Base-by-base conservation (phyloP, 2,888 invertebrate genomes). In the Eudasyphora cyanicolor region DNA sequence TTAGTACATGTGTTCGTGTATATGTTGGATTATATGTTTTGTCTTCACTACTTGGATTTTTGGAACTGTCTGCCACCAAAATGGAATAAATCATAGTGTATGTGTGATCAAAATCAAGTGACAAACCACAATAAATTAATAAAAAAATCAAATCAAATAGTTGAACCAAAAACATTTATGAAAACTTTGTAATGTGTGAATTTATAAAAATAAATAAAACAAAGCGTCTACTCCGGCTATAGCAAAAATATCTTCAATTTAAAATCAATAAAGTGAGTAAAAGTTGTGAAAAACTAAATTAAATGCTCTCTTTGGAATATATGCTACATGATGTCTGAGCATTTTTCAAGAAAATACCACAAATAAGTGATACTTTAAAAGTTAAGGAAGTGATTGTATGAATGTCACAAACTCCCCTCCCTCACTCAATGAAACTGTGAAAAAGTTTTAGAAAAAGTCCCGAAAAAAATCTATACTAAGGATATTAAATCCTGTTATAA, bases 401-500 rank as follows among this genome's bases (percentile, higher is more conserved):
- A n/a, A n/a, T n/a, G n/a, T n/a, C n/a, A n/a, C n/a, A n/a, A n/a
- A 4, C 38, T 42, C 42, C 19, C 64, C 8, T 42, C 42, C 38
- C 35, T 42, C 64, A 35, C 8, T 14, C 38, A 27, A 76, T n/a
- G n/a, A 76, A 38, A 62, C 60, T 21, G 21, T 60, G 74, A 29
- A 81, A 62, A 74, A 7, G 62, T 62, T 29, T 60, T 76, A 82
- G 82, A 78, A 82, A 73, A 76, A 82, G 71, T n/a, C 32, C 74
- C 74, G 12, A 69, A 77, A 83, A 82, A 84, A 84, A 80, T 84
- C 84, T 84, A 84, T 81, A 84, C 84, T 81, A 84, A 80, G 84
- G 81, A 81, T 78, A 81, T 76, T 78, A 81, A 84, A 84, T 84
- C 84, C 84, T 84, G 84, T 81, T 84, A 81, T 84, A 81, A 84